Evolutionary conservation across 2,888 invertebrate species (phyloP).

Genomic region (Aricia artaxerxes): DNA sequence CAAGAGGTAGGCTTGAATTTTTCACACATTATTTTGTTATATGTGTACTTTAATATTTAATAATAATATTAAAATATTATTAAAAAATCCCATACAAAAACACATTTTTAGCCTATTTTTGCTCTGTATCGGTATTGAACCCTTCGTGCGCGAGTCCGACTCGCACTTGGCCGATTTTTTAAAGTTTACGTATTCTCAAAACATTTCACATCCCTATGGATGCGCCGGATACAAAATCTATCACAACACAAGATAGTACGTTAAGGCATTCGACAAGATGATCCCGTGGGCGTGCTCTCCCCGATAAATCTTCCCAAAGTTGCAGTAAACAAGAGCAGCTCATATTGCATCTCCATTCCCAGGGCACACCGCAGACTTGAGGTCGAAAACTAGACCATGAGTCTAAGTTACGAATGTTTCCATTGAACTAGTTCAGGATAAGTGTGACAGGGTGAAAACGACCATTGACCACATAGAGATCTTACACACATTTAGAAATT

Average conservation of each 20-base stretch:
- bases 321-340: constrained; percentile 38
- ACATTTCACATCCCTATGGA: background rate
- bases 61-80: too few relatives aligned
- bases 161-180: too few relatives aligned
- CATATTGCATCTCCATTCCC: constrained; percentile 42
- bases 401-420: background rate
- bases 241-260: background rate
- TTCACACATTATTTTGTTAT: too few relatives aligned
- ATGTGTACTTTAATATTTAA: too few relatives aligned
- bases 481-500: background rate
- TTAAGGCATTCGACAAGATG: constrained; percentile 1
- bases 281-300: constrained; percentile 22
- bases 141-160: too few relatives aligned
- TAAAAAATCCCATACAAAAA: too few relatives aligned
- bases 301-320: constrained; percentile 39
- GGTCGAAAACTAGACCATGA: constrained; percentile 32
- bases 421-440: background rate
- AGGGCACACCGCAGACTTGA: constrained; percentile 41
- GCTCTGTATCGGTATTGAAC: too few relatives aligned
- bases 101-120: too few relatives aligned
- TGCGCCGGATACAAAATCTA: background rate
- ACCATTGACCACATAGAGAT: background rate
- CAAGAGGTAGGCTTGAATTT: too few relatives aligned
- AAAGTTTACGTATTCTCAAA: background rate
- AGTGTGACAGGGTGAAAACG: background rate